Conservation (phyloP, 2,888 invertebrate genomes). For the Himalopsyche anomala region DNA sequence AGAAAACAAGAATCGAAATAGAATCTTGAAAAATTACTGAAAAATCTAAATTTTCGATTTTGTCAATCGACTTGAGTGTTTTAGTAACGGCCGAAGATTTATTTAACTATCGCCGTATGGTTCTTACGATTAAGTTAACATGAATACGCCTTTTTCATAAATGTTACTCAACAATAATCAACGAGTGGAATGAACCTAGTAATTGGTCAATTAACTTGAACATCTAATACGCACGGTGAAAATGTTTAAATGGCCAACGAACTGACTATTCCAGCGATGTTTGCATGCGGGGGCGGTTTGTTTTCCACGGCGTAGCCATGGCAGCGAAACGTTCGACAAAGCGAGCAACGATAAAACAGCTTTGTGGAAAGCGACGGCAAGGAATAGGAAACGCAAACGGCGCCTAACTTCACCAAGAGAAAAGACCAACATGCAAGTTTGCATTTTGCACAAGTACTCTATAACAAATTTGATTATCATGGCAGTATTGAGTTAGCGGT, state of each 20-base stretch:
- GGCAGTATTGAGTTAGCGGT: neutral
- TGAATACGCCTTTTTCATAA: no score
- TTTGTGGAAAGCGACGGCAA: slow-evolving; percentile 47
- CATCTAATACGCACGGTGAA: no score
- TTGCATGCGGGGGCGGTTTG: slow-evolving; percentile 52
- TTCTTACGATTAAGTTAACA: no score
- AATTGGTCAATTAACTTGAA: no score
- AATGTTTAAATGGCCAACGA: slow-evolving; percentile 3
- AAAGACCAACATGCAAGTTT: neutral
- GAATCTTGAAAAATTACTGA: no score
- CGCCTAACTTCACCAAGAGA: neutral
- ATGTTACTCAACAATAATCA: no score
- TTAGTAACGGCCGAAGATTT: no score
- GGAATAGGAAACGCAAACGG: slow-evolving; percentile 34
- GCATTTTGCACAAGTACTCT: neutral
- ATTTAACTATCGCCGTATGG: no score
- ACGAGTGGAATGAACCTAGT: no score
- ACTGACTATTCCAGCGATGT: neutral
- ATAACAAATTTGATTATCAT: neutral
- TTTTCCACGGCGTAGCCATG: slow-evolving; percentile 54
- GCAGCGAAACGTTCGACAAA: slow-evolving; percentile 46
- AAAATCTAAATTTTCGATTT: no score
- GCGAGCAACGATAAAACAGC: slow-evolving; percentile 18
- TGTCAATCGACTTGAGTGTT: no score
- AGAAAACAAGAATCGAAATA: no score